A percentile compares a stretch with the other conserved stretches of the same genome.
These are phyloP conservation scores for Chironomus riparius DNA, from an alignment of 2,888 invertebrate species.

Conservation along the genomic window DNA sequence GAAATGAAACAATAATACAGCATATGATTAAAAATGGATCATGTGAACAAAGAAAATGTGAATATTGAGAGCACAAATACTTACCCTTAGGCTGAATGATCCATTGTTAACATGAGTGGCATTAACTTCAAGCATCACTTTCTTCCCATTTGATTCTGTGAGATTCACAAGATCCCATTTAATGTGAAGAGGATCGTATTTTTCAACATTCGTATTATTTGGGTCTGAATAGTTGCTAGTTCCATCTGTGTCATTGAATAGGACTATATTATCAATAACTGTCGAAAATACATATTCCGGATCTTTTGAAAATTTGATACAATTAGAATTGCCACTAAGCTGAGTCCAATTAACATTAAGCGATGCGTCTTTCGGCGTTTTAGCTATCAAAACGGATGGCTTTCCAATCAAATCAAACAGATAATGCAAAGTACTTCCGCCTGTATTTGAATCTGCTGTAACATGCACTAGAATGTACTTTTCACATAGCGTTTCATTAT, in stretches of 20 bases:
- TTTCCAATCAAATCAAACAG: constrained; percentile 56
- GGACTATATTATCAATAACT: constrained; percentile 50
- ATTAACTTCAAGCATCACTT: constrained; percentile 38
- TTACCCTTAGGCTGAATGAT: constrained; percentile 37
- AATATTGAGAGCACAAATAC: constrained; percentile 29
- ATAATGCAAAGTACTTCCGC: constrained; percentile 50
- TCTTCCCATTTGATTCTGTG: constrained; percentile 34
- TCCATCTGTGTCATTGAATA: constrained; percentile 51
- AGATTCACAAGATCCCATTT: constrained; percentile 40
- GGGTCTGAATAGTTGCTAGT: constrained; percentile 39
- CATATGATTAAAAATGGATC: neutral
- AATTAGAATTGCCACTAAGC: constrained; percentile 33
- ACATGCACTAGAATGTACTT: constrained; percentile 45
- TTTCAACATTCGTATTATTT: constrained; percentile 37
- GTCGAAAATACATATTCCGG: constrained; percentile 52
- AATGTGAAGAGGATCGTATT: constrained; percentile 38
- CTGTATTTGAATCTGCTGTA: constrained; percentile 47
- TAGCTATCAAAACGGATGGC: constrained; percentile 50
- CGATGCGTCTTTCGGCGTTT: constrained; percentile 44
- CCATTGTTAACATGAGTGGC: constrained; percentile 35
- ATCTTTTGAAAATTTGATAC: constrained; percentile 42
- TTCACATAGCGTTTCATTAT: constrained; percentile 30
- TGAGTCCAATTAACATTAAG: constrained; percentile 47
- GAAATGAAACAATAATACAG: constrained; percentile 26
- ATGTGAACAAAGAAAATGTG: neutral